A percentile compares a stretch with the other conserved stretches of the same genome.
Conservation (phyloP, 2,888 invertebrate species). For the Mesorhabditis spiculigera region DNA sequence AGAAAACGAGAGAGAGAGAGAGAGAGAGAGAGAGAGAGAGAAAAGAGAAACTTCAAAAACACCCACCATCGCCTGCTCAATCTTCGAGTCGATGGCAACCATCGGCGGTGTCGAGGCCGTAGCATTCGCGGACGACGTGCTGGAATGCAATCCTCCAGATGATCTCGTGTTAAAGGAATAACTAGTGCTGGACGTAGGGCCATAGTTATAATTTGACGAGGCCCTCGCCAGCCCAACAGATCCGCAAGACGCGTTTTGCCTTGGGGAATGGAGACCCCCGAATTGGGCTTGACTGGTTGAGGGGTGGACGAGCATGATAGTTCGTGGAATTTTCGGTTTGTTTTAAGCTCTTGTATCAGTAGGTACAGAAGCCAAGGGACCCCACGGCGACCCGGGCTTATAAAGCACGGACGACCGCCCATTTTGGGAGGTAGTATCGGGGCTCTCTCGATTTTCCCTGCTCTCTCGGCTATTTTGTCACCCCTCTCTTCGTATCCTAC, state of each 20-base stretch:
- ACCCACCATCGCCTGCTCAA: constrained; percentile 24
- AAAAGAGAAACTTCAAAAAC: not conserved
- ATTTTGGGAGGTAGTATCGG: too few relatives aligned
- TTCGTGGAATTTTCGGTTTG: too few relatives aligned
- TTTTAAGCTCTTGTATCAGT: too few relatives aligned
- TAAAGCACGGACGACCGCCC: too few relatives aligned
- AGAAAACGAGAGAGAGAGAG: too few relatives aligned
- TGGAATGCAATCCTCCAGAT: not conserved
- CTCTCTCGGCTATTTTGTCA: too few relatives aligned
- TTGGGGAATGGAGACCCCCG: not conserved
- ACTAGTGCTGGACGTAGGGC: not conserved
- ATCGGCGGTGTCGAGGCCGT: constrained; percentile 10
- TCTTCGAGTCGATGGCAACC: constrained; percentile 22
- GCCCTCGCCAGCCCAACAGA: not conserved
- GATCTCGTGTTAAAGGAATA: not conserved
- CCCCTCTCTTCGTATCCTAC: too few relatives aligned
- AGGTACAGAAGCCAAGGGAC: too few relatives aligned
- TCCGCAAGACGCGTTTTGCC: not conserved
- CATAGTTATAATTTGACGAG: not conserved
- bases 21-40: too few relatives aligned
- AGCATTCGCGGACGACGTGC: not conserved
- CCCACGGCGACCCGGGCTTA: too few relatives aligned
- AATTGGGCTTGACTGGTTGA: not conserved
- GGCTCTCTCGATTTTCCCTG: too few relatives aligned
- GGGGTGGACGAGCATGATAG: not conserved